Percentiles rank a stretch among this genome's conserved stretches.
Evolutionary conservation across 2,797 vertebrate genomes (phyloP).

Genomic region (Spheniscus humboldti): DNA sequence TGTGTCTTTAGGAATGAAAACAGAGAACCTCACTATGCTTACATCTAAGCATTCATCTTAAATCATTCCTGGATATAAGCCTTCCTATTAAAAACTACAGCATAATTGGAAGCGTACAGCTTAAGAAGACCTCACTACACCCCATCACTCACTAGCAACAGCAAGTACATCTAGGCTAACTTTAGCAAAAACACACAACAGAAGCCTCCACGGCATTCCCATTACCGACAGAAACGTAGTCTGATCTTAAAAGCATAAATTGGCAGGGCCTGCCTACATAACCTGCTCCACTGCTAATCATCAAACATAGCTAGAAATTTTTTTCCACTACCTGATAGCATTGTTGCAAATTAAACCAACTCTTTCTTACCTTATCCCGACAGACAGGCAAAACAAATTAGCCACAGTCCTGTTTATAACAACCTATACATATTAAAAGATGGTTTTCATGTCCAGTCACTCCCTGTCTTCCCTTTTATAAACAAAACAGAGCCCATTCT

Average conservation of each 20-base stretch:
- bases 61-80: neutral
- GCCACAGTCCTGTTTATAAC: neutral
- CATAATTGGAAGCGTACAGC: rapidly evolving
- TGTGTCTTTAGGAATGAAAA: neutral
- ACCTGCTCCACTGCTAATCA: neutral
- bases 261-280: neutral
- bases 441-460: neutral
- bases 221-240: rapidly evolving
- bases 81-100: neutral
- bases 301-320: neutral
- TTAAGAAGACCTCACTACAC: neutral
- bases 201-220: neutral
- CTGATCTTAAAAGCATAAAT: neutral
- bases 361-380: neutral
- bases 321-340: neutral
- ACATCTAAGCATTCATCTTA: neutral
- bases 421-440: neutral
- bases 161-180: neutral
- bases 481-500: neutral
- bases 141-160: neutral
- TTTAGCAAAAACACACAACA: neutral
- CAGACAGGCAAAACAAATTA: neutral
- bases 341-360: neutral
- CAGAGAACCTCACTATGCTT: neutral
- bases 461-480: neutral